Conservation (phyloP, 2,113 vertebrate genomes). For the Scomber japonicus region DNA sequence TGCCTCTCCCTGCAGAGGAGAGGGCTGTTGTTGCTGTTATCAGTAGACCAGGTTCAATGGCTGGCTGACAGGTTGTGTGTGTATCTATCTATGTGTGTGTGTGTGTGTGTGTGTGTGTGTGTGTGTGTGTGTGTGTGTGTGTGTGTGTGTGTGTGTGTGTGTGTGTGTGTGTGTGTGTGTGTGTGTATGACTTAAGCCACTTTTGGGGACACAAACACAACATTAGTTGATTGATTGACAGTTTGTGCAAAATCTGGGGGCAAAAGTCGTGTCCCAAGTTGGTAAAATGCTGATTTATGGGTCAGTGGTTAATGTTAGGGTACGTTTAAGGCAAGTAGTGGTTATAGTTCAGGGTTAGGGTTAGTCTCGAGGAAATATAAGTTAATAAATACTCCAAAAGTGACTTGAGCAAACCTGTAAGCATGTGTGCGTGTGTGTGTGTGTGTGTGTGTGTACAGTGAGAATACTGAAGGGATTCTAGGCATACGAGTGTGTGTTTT, state of each 20-base stretch:
- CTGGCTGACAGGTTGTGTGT: constrained; percentile 25
- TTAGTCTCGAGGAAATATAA: too few relatives aligned
- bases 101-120: constrained; percentile 28
- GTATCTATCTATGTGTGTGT: constrained; percentile 16
- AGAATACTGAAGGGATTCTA: constrained; percentile 10
- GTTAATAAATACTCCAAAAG: too few relatives aligned
- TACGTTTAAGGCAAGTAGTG: too few relatives aligned
- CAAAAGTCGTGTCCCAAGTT: too few relatives aligned
- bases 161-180: constrained; percentile 18
- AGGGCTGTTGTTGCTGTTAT: constrained; percentile 59
- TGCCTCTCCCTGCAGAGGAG: constrained; percentile 43
- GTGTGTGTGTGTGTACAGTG: not conserved
- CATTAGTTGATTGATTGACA: too few relatives aligned
- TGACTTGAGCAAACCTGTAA: too few relatives aligned
- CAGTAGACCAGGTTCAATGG: constrained; percentile 58
- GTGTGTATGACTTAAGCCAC: not conserved
- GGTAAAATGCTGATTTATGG: too few relatives aligned
- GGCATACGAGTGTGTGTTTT: constrained; percentile 12
- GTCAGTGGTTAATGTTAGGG: too few relatives aligned
- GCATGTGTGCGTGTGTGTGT: not conserved
- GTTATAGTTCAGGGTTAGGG: too few relatives aligned
- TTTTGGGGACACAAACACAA: too few relatives aligned
- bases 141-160: constrained; percentile 18
- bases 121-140: constrained; percentile 13
- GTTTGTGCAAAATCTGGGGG: too few relatives aligned